These are phyloP conservation scores for Caenorhabditis briggsae DNA, from an alignment of 1,140 invertebrate species.

Conservation along the genomic window DNA sequence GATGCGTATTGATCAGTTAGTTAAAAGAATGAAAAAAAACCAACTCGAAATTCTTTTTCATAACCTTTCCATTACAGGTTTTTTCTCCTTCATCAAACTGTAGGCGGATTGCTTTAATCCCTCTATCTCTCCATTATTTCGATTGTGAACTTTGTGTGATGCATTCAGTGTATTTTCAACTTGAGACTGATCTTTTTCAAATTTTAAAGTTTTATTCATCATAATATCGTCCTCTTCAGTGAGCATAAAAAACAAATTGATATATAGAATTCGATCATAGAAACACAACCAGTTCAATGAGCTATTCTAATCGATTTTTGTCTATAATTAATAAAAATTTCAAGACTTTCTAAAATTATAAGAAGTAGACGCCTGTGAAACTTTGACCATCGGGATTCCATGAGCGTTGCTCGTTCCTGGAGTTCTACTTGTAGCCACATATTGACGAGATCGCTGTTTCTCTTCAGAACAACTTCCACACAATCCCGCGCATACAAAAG, in stretches of 20 bases:
- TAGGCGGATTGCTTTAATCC: constrained; percentile 20
- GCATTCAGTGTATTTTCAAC: background rate
- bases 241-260: background rate
- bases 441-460: too few species aligned
- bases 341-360: background rate
- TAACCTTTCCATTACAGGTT: too few species aligned
- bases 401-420: too few species aligned
- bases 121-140: background rate
- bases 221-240: background rate
- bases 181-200: background rate
- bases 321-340: too few species aligned
- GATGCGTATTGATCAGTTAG: too few species aligned
- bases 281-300: constrained; percentile 10
- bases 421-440: too few species aligned
- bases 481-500: background rate
- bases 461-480: background rate
- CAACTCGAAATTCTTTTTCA: background rate
- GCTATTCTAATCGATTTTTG: background rate
- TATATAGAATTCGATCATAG: background rate
- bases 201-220: too few species aligned
- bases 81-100: too few species aligned
- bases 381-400: too few species aligned
- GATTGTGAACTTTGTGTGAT: constrained; percentile 2
- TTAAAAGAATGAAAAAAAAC: too few species aligned
- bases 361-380: too few species aligned